Evolutionary conservation across 2,113 vertebrate species (phyloP), one percentile per base, ranked within the genome.

Genomic region (Menidia beryllina): DNA sequence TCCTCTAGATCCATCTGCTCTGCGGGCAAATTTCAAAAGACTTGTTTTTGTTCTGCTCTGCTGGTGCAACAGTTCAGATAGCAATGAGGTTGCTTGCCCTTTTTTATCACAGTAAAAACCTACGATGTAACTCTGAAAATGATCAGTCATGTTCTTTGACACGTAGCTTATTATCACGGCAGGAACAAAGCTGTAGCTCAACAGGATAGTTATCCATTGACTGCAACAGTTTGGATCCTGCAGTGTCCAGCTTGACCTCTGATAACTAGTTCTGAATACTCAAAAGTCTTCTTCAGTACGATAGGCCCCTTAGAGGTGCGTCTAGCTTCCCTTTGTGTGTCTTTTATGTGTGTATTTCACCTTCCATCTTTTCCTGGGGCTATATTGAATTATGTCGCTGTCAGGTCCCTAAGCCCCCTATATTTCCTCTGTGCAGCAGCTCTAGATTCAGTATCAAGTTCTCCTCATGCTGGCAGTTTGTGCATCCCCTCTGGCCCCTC

Each of bases 351-450:
- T 75, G 56, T 57, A n/a, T 75, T 75, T 77, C 59, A 73, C 79
- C 76, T 84, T 86, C 72, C 25, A 1, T 82, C 78, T 89, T 82
- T 77, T 78, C 85, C 84, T 6, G 69, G 69, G 86, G 85, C 84
- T 89, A 89, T 90, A 91, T 91, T 90, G 82, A 91, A 89, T 91
- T 90, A 91, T 91, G 88, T 91, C 85, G 84, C 86, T 88, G 88
- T 91, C 90, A 91, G 89, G 85, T 90, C 87, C 80, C 90, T 86
- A 84, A 90, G 84, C 90, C 85, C 90, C 85, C 88, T 79, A 87
- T 88, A 90, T 89, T 89, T 89, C 84, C 88, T 91, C 82, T 83
- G 85, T 84, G 75, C 82, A 80, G 79, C 73, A 87, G 84, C 77
- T 85, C 84, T 83, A 79, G 82, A 89, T 88, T 90, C 84, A 73